phyloP scores from a whole-genome alignment of 2,113 vertebrate species.

The Isurus oxyrinchus region DNA sequence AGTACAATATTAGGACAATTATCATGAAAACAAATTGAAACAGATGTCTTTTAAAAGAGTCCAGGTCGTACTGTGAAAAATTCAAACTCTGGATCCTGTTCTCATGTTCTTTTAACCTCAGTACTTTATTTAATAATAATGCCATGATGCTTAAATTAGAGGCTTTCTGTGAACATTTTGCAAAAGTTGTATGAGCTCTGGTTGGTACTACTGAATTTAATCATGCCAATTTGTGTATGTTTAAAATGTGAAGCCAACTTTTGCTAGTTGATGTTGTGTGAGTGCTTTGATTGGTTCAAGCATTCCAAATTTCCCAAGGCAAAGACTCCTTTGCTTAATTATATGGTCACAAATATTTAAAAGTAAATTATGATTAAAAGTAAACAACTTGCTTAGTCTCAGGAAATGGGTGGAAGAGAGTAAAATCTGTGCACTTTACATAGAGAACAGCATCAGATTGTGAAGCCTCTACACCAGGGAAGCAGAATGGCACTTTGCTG shows the following conservation, averaged over 20 bases:
- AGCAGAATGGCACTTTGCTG: background rate
- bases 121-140: no score
- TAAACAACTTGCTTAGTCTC: background rate
- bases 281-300: no score
- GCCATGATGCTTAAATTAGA: background rate
- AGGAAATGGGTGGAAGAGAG: background rate
- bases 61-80: background rate
- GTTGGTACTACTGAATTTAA: no score
- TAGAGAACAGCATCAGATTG: background rate
- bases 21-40: background rate
- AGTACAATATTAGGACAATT: background rate
- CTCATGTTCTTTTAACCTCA: background rate
- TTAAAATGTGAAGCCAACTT: no score
- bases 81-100: background rate
- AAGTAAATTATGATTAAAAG: no score
- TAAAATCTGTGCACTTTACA: background rate
- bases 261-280: no score
- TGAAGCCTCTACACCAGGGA: background rate
- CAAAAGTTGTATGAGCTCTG: no score
- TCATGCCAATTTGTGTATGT: no score
- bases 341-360: no score
- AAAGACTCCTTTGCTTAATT: no score
- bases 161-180: background rate
- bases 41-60: background rate
- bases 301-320: no score